These are phyloP conservation scores for Mastomys natalensis DNA, from an alignment of 2,113 vertebrate species.

Conservation along the genomic window DNA sequence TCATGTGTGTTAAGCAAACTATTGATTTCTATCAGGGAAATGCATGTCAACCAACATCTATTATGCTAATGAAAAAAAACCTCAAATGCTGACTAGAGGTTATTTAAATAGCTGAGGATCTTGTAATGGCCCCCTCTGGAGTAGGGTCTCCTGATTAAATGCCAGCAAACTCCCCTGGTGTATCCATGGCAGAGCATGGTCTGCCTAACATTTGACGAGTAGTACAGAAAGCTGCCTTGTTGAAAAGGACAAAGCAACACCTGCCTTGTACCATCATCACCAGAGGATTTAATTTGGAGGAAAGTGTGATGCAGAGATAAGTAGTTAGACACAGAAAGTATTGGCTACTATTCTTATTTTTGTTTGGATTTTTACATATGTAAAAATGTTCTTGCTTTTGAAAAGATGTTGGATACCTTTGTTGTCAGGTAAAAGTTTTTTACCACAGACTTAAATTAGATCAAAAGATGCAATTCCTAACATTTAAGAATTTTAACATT, in stretches of 20 bases:
- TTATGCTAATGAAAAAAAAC: constrained; percentile 30
- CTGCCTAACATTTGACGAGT: no score
- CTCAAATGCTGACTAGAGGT: constrained; percentile 32
- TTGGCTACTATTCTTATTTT: background rate
- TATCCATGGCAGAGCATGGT: no score
- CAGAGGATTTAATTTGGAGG: background rate
- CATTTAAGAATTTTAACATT: background rate
- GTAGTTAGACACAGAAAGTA: background rate
- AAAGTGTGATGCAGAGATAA: background rate
- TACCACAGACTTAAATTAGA: background rate
- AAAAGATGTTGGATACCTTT: background rate
- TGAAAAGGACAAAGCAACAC: no score
- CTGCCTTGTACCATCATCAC: no score
- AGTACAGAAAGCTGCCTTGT: no score
- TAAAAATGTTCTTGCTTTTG: background rate
- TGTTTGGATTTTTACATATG: background rate
- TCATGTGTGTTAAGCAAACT: background rate
- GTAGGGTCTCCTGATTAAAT: constrained; percentile 23
- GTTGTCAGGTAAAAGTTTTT: constrained; percentile 32
- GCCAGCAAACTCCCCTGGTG: constrained; percentile 3
- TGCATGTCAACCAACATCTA: background rate
- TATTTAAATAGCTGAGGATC: constrained; percentile 41
- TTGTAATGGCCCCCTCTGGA: background rate
- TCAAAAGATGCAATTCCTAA: background rate
- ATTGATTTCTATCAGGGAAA: constrained; percentile 31